Evolutionary conservation across 1,140 invertebrate species (phyloP), one percentile per base, ranked within the genome.

Genomic region (Cylas formicarius): DNA sequence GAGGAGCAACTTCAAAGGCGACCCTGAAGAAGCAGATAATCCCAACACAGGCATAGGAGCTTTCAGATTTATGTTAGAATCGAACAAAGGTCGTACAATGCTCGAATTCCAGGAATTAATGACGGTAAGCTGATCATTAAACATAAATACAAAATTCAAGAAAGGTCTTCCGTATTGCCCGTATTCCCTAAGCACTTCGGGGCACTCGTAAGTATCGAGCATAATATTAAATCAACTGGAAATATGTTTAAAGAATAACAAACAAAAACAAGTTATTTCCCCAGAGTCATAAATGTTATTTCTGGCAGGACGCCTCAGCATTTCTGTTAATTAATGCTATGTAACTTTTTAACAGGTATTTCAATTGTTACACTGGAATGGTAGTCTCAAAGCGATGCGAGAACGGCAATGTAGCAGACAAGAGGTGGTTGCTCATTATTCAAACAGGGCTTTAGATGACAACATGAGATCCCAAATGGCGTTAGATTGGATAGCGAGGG

Each of bases 401-500:
- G 90, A 95, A 62, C 74, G 90, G 5, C 90, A 94, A 61, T 96
- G 92, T 63, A 93, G 90, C n/a, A 73, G 90, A 50, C 86, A 91
- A 57, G 88, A 93, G 67, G 90, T 96, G 1, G 85, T 95, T n/a
- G 88, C 89, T 10, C 90, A 94, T 66, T 94, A 94, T 62, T 92
- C 87, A 13, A 84, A 91, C 59, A 75, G 91, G 10, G 80, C 82
- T 21, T 71, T 94, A 10, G 90, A 95, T 60, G 91, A 95, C 62
- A 89, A 91, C 58, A 95, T 96, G 91, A 75, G 92, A 35, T 88
- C 88, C 36, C 90, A 94, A 68, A 95, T 96, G 91, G 90, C 90
- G 0, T 72, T 92, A 13, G 90, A 94, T 63, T 95, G 90, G 90
- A 91, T 93, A n/a, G 86, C 89, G 1, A 69, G 82, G 9, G 88